phyloP scores from a whole-genome alignment of 2,888 invertebrate species.

The Galeopsomyia nigrocyanea region DNA sequence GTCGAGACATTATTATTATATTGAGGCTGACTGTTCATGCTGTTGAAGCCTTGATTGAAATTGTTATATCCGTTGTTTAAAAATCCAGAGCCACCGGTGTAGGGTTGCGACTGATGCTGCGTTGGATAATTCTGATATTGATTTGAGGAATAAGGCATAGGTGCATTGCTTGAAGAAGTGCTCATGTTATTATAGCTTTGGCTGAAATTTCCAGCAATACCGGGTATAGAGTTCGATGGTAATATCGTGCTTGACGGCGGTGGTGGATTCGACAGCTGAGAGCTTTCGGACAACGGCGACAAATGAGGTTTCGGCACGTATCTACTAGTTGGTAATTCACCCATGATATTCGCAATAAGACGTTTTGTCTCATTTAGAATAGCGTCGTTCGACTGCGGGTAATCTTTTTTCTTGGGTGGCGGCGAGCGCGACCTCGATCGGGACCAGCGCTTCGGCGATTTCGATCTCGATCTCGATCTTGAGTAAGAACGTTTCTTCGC shows the following conservation, averaged over 20 bases:
- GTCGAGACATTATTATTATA: conserved; percentile 46
- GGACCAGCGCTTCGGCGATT: conserved; percentile 60
- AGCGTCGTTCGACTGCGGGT: conserved; percentile 60
- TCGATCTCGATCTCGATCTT: conserved; percentile 56
- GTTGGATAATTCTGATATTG: conserved; percentile 58
- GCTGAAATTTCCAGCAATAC: conserved; percentile 51
- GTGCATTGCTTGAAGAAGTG: conserved; percentile 45
- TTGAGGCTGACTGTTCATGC: conserved; percentile 50
- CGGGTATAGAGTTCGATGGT: conserved; percentile 15
- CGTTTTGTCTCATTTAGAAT: conserved; percentile 74
- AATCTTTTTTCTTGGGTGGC: conserved; percentile 57
- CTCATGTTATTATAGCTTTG: conserved; percentile 53
- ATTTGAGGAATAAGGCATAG: conserved; percentile 51
- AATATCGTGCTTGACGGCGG: conserved; percentile 7
- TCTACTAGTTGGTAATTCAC: conserved; percentile 69
- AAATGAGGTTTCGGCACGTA: conserved; percentile 61
- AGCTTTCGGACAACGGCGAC: conserved; percentile 43
- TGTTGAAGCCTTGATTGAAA: conserved; percentile 59
- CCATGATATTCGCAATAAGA: conserved; percentile 77
- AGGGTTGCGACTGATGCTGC: conserved; percentile 52
- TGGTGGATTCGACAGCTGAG: conserved; percentile 16
- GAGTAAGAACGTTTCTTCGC: conserved; percentile 71
- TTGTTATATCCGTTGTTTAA: conserved; percentile 64
- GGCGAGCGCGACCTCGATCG: conserved; percentile 59
- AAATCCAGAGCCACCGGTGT: conserved; percentile 55